phyloP scores from a whole-genome alignment of 2,888 invertebrate species.

The Halictus quadricinctus region DNA sequence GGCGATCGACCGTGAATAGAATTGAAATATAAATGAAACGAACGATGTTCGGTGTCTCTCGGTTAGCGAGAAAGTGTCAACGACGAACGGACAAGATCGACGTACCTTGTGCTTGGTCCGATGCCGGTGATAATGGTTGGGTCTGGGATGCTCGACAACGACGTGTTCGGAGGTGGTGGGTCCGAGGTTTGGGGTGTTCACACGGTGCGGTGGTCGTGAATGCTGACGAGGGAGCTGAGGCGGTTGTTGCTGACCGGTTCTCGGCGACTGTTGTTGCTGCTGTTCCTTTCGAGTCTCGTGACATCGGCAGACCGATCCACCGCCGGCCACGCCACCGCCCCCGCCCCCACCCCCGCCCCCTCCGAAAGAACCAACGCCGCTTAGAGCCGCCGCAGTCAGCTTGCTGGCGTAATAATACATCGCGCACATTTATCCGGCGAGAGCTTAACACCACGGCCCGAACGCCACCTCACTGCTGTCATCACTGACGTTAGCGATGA shows the following conservation, averaged over 20 bases:
- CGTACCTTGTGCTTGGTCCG: slow-evolving; percentile 79
- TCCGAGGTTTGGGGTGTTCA: slow-evolving; percentile 60
- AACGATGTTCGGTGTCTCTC: not conserved
- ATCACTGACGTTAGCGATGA: slow-evolving; percentile 79
- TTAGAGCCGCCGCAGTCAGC: slow-evolving; percentile 86
- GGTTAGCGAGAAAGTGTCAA: not conserved
- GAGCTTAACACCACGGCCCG: slow-evolving; percentile 80
- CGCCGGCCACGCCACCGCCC: slow-evolving; percentile 79
- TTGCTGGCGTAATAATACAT: slow-evolving; percentile 89
- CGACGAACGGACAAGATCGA: slow-evolving; percentile 11
- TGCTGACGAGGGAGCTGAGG: slow-evolving; percentile 61
- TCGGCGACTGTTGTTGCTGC: slow-evolving; percentile 62
- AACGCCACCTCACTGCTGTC: slow-evolving; percentile 80
- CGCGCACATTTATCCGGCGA: slow-evolving; percentile 83
- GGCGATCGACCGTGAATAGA: not conserved
- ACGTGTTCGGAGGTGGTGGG: slow-evolving; percentile 74
- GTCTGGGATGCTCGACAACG: slow-evolving; percentile 76
- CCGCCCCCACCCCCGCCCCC: slow-evolving; percentile 78
- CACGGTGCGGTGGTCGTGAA: slow-evolving; percentile 51
- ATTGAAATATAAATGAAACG: not conserved
- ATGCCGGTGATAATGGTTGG: slow-evolving; percentile 78
- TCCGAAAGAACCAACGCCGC: slow-evolving; percentile 84
- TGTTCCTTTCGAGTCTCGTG: slow-evolving; percentile 71
- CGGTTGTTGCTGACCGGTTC: slow-evolving; percentile 61
- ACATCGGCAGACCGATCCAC: slow-evolving; percentile 82